These are phyloP conservation scores for Monarcha castaneiventris DNA, from an alignment of 2,113 vertebrate genomes.

Conservation along the genomic window DNA sequence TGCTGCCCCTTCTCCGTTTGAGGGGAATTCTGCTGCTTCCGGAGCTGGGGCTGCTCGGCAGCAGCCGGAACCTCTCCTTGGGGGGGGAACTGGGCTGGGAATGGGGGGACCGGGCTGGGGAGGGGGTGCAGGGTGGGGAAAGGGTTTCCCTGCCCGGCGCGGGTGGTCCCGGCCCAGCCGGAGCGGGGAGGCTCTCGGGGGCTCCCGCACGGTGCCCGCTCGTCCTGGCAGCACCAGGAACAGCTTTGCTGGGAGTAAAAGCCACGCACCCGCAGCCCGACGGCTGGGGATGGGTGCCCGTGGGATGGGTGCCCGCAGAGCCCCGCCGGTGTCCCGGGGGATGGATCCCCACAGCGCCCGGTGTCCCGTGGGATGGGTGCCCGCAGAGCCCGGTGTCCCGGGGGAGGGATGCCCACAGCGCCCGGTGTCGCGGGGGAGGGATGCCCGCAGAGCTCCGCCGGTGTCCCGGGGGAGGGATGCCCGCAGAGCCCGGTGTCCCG, in stretches of 20 bases:
- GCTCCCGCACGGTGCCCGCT: not conserved
- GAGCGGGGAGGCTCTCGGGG: not conserved
- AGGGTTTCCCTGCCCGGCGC: not conserved
- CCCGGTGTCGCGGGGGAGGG: not conserved
- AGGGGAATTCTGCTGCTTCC: not conserved
- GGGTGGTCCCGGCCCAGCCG: not conserved
- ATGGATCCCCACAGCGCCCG: not conserved
- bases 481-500: too few relatives aligned
- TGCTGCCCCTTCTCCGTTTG: not conserved
- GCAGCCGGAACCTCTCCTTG: not conserved
- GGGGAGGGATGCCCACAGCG: not conserved
- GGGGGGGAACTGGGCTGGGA: fast-evolving
- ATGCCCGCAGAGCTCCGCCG: not conserved
- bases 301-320: too few relatives aligned
- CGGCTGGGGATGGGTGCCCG: too few relatives aligned
- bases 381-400: too few relatives aligned
- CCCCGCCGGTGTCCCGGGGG: too few relatives aligned
- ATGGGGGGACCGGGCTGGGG: fast-evolving
- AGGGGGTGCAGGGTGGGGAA: not conserved
- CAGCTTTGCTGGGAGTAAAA: not conserved
- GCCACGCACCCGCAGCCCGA: not conserved
- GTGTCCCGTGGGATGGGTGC: not conserved
- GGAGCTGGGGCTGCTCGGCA: not conserved
- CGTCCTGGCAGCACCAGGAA: not conserved
- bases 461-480: not conserved